phyloP scores from a whole-genome alignment of 2,113 vertebrate species.

The Ramphastos sulfuratus region DNA sequence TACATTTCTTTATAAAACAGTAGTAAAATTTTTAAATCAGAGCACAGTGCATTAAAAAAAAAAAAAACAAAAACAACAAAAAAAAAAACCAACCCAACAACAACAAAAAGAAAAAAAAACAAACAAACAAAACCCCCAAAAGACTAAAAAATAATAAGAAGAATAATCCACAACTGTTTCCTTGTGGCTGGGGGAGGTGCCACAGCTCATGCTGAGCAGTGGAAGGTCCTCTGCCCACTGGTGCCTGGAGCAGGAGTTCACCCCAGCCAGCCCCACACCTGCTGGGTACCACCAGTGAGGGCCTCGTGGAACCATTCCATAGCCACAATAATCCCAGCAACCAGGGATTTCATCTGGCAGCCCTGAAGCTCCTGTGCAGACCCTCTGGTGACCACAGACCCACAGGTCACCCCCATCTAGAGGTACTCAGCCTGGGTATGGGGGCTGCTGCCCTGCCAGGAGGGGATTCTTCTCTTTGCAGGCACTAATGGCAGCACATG shows the following conservation, averaged over 20 bases:
- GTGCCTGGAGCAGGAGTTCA: background rate
- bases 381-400: background rate
- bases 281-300: background rate
- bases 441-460: background rate
- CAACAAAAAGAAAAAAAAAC: background rate
- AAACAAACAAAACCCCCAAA: background rate
- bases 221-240: background rate
- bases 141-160: background rate
- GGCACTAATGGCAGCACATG: background rate
- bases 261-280: background rate
- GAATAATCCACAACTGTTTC: conserved; percentile 41
- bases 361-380: background rate
- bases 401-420: fast-evolving
- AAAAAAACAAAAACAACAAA: background rate
- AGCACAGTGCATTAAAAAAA: conserved; percentile 68
- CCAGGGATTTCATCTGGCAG: fast-evolving
- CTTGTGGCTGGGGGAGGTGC: background rate
- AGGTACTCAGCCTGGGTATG: background rate
- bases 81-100: background rate
- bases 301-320: background rate
- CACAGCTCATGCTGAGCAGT: background rate
- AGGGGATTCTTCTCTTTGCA: background rate
- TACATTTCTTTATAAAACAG: conserved; percentile 77
- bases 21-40: conserved; percentile 71
- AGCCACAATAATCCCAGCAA: background rate